phyloP scores from a whole-genome alignment of 2,888 invertebrate genomes.

The Germaria angustata region DNA sequence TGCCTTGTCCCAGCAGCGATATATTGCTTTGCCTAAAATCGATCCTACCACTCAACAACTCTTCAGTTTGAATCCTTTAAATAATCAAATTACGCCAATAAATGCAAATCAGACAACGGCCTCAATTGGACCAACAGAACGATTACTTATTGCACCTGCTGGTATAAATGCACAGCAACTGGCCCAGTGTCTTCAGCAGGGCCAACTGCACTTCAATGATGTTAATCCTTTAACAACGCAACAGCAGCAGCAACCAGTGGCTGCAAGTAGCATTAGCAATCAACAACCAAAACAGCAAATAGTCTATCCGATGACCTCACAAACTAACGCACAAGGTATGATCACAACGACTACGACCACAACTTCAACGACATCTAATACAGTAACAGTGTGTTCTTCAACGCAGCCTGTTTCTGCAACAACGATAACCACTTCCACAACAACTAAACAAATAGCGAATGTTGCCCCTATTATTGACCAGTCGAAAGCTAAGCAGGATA shows the following conservation, averaged over 20 bases:
- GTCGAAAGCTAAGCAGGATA: slow-evolving; percentile 76
- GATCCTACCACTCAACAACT: slow-evolving; percentile 79
- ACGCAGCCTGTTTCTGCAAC: slow-evolving; percentile 69
- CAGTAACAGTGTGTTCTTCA: slow-evolving; percentile 71
- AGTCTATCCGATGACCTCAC: slow-evolving; percentile 73
- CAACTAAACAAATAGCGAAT: slow-evolving; percentile 79
- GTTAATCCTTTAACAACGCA: slow-evolving; percentile 75
- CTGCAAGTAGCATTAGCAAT: background rate
- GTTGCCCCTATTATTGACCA: slow-evolving; percentile 80
- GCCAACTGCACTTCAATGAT: slow-evolving; percentile 80
- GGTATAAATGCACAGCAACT: slow-evolving; percentile 80
- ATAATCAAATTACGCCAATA: slow-evolving; percentile 80
- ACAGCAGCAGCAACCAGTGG: slow-evolving; percentile 31
- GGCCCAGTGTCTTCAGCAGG: slow-evolving; percentile 79
- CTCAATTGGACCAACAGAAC: slow-evolving; percentile 79
- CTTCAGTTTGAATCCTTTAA: slow-evolving; percentile 79
- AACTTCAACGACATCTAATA: slow-evolving; percentile 69
- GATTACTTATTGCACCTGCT: slow-evolving; percentile 79
- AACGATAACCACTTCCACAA: slow-evolving; percentile 71
- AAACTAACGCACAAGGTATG: slow-evolving; percentile 73
- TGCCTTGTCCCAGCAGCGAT: slow-evolving; percentile 71
- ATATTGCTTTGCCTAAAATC: slow-evolving; percentile 79
- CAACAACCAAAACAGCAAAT: slow-evolving; percentile 78
- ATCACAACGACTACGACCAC: slow-evolving; percentile 70
- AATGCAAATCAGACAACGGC: slow-evolving; percentile 79